These are phyloP conservation scores for Aradus depressus DNA, from an alignment of 2,888 invertebrate species.

Conservation along the genomic window DNA sequence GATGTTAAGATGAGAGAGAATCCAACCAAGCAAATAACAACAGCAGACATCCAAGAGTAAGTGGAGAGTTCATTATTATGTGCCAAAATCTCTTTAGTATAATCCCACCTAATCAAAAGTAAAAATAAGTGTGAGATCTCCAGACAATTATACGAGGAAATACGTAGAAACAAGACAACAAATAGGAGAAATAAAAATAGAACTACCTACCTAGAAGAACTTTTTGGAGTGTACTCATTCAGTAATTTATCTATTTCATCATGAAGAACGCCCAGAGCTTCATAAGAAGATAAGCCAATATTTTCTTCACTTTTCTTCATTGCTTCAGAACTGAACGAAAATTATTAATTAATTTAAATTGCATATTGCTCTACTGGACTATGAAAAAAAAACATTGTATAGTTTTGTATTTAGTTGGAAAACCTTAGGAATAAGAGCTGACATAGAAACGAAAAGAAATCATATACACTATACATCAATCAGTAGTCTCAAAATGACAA, in stretches of 20 bases:
- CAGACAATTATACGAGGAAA: background rate
- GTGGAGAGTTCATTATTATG: constrained; percentile 50
- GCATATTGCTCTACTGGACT: too few species aligned
- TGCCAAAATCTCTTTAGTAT: constrained; percentile 44
- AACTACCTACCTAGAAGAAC: constrained; percentile 8
- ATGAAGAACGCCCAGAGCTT: constrained; percentile 22
- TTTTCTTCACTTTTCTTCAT: constrained; percentile 18
- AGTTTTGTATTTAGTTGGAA: too few species aligned
- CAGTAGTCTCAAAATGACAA: too few species aligned
- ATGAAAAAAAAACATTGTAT: too few species aligned
- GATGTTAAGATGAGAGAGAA: constrained; percentile 43
- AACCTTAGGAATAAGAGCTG: too few species aligned
- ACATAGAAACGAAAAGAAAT: too few species aligned
- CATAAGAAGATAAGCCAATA: constrained; percentile 22
- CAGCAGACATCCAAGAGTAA: constrained; percentile 53
- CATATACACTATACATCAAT: too few species aligned
- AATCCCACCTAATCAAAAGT: constrained; percentile 31
- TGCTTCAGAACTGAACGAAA: too few species aligned
- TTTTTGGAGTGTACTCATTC: constrained; percentile 15
- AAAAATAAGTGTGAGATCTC: background rate
- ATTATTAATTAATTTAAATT: too few species aligned
- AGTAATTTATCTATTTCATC: constrained; percentile 21
- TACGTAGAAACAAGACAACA: background rate
- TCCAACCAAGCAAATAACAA: constrained; percentile 45
- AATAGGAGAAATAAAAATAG: background rate